phyloP scores from a whole-genome alignment of 2,888 invertebrate genomes.

The Eumacrocentrus americanus region DNA sequence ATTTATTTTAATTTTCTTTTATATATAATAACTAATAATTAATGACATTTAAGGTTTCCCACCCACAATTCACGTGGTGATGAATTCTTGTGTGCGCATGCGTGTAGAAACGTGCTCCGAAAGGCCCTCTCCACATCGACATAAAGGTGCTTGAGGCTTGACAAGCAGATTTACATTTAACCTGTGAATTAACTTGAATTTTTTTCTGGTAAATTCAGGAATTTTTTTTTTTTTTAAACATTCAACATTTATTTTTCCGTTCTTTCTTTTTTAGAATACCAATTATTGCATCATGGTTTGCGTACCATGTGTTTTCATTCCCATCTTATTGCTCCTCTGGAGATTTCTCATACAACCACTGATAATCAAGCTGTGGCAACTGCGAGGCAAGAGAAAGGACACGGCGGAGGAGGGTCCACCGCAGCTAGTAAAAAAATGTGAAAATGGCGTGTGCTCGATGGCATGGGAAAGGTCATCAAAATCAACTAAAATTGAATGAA shows the following conservation, averaged over 20 bases:
- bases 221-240: neutral
- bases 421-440: slow-evolving; percentile 54
- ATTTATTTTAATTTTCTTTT: neutral
- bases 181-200: neutral
- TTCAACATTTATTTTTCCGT: neutral
- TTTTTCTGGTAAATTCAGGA: neutral
- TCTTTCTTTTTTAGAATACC: neutral
- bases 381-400: slow-evolving; percentile 68
- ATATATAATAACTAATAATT: neutral
- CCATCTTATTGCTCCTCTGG: slow-evolving; percentile 81
- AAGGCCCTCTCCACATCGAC: too few relatives aligned
- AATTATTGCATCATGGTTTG: slow-evolving; percentile 70
- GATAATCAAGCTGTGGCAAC: slow-evolving; percentile 81
- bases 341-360: slow-evolving; percentile 85
- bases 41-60: neutral
- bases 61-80: neutral
- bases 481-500: slow-evolving; percentile 41
- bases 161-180: neutral
- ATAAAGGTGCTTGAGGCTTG: too few relatives aligned
- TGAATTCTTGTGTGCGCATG: too few relatives aligned
- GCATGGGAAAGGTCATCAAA: slow-evolving; percentile 45
- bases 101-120: too few relatives aligned
- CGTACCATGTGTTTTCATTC: slow-evolving; percentile 85
- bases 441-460: slow-evolving; percentile 54
- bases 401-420: slow-evolving; percentile 44